phyloP scores from a whole-genome alignment of 2,888 invertebrate species.

The Blastobasis lacticolella region DNA sequence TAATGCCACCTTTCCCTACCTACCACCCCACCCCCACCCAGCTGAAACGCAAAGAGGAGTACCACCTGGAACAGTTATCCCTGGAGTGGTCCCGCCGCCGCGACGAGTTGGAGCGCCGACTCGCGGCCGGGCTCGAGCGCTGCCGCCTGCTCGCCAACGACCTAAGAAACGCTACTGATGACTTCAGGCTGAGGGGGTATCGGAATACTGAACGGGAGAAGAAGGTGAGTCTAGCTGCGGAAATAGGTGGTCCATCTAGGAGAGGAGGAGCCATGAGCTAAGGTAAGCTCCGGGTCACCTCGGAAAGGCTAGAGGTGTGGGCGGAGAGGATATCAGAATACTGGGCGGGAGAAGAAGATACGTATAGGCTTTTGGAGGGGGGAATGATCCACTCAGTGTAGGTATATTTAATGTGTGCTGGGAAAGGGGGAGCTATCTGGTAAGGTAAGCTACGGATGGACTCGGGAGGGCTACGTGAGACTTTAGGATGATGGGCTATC shows the following conservation, averaged over 20 bases:
- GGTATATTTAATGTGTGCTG: no score
- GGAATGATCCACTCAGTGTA: background rate
- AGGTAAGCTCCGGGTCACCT: no score
- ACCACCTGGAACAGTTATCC: constrained; percentile 65
- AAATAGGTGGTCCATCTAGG: background rate
- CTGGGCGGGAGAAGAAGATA: constrained; percentile 72
- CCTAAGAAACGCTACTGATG: constrained; percentile 75
- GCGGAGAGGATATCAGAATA: constrained; percentile 59
- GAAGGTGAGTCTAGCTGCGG: constrained; percentile 34
- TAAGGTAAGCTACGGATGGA: constrained; percentile 16
- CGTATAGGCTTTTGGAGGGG: constrained; percentile 24
- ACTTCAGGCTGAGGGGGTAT: constrained; percentile 63
- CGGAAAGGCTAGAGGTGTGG: constrained; percentile 72
- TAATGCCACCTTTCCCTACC: background rate
- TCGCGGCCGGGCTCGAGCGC: constrained; percentile 74
- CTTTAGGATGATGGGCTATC: no score
- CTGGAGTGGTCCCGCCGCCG: constrained; percentile 75
- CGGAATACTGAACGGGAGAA: constrained; percentile 70
- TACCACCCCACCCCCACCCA: constrained; percentile 25
- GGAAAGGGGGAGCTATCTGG: no score
- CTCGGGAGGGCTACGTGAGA: constrained; percentile 63
- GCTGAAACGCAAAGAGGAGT: constrained; percentile 74
- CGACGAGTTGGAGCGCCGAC: constrained; percentile 69
- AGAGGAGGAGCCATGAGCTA: no score
- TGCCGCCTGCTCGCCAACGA: constrained; percentile 75